phyloP scores from a whole-genome alignment of 2,888 invertebrate genomes.

The Bugulina stolonifera region DNA sequence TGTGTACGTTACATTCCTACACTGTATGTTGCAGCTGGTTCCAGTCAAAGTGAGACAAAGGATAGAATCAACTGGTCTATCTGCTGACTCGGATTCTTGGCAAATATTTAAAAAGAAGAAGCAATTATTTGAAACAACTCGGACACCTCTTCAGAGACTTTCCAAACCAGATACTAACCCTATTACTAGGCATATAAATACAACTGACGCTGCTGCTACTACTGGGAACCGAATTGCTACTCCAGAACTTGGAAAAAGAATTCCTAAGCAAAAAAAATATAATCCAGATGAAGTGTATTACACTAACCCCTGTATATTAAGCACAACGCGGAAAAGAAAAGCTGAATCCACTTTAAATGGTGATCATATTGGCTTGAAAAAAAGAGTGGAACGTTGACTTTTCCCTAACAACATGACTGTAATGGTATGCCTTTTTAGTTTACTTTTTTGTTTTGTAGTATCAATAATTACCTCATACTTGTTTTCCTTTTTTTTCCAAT shows the following conservation, averaged over 20 bases:
- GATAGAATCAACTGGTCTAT: background rate
- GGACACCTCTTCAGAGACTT: background rate
- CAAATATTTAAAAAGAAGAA: slow-evolving; percentile 16
- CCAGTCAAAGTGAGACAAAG: slow-evolving; percentile 9
- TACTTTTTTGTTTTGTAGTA: slow-evolving; percentile 9
- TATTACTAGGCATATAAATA: background rate
- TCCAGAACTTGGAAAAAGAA: slow-evolving; percentile 3
- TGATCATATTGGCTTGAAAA: background rate
- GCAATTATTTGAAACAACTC: slow-evolving; percentile 16
- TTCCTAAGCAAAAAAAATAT: slow-evolving; percentile 23
- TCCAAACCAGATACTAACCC: background rate
- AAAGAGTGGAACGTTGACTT: background rate
- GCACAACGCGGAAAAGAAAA: background rate
- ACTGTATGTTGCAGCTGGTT: slow-evolving; percentile 5
- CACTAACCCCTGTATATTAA: slow-evolving; percentile 4
- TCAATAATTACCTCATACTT: too few species aligned
- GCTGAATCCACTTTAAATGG: background rate
- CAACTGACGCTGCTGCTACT: too few species aligned
- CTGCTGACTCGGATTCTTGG: background rate
- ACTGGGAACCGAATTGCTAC: background rate
- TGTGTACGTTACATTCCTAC: too few species aligned
- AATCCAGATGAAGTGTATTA: slow-evolving; percentile 23
- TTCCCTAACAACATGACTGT: too few species aligned
- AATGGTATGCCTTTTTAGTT: too few species aligned
- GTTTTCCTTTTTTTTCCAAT: too few species aligned